These are phyloP conservation scores for Lepidurus apus DNA, from an alignment of 1,140 invertebrate species.

Conservation along the genomic window DNA sequence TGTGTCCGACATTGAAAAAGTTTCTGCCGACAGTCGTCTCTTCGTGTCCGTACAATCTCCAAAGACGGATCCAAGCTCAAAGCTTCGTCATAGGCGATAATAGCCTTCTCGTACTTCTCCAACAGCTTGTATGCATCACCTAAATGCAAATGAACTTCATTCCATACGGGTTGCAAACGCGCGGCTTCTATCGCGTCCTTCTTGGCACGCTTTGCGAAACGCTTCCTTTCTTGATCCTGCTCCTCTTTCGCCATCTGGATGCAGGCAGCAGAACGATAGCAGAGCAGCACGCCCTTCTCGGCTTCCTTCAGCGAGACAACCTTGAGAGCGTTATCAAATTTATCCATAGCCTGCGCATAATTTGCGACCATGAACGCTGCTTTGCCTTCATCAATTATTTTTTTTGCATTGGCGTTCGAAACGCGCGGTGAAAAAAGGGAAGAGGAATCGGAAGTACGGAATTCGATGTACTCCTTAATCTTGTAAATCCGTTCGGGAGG, in stretches of 20 bases:
- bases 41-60: not conserved
- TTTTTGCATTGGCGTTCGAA: not conserved
- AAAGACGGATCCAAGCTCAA: not conserved
- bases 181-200: not conserved
- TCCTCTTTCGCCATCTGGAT: not conserved
- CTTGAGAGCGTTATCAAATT: not conserved
- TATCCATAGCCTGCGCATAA: not conserved
- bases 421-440: not conserved
- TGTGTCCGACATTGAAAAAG: not conserved
- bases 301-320: not conserved
- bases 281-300: not conserved
- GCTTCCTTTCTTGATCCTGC: not conserved
- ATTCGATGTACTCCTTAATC: not conserved
- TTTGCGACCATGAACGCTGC: not conserved
- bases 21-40: not conserved
- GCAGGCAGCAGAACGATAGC: not conserved
- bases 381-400: not conserved
- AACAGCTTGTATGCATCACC: not conserved
- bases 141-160: not conserved
- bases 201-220: not conserved
- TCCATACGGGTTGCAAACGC: not conserved
- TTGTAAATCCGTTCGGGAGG: not conserved
- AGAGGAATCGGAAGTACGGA: not conserved
- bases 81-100: not conserved
- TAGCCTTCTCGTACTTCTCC: not conserved